A percentile compares a stretch with the other conserved stretches of the same genome.
These are phyloP conservation scores for Philonicus albiceps DNA, from an alignment of 2,888 invertebrate genomes.

Conservation along the genomic window DNA sequence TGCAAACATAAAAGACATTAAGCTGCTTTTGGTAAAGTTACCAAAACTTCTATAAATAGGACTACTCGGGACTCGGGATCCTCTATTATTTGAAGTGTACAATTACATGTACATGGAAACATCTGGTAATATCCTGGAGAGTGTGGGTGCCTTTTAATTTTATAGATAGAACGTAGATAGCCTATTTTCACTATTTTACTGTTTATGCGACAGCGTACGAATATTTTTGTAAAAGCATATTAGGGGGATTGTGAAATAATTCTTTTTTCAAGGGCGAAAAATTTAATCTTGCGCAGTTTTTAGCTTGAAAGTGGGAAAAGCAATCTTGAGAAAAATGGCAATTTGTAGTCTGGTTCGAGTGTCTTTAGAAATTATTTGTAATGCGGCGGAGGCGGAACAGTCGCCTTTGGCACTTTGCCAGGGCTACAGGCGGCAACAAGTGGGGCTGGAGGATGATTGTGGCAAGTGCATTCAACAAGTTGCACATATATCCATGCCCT, in stretches of 20 bases:
- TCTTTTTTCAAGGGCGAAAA: background rate
- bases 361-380: background rate
- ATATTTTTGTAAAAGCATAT: background rate
- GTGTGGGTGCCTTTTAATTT: background rate
- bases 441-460: background rate
- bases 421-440: background rate
- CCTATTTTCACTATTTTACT: background rate
- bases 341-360: background rate
- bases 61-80: background rate
- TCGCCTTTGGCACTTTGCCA: background rate
- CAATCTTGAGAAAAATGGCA: background rate
- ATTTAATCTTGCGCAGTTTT: background rate
- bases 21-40: background rate
- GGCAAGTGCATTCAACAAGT: constrained; percentile 21
- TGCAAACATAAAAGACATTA: background rate
- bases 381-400: background rate
- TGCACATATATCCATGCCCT: background rate
- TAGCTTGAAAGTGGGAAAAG: background rate
- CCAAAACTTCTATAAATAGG: background rate
- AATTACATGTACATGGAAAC: background rate
- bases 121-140: background rate
- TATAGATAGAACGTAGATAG: background rate
- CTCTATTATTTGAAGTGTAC: background rate
- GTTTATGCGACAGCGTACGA: background rate
- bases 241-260: background rate